Percentiles rank a stretch among this genome's conserved stretches.
phyloP scores from a whole-genome alignment of 2,888 invertebrate species.

The Prosopocoilus inquinatus region DNA sequence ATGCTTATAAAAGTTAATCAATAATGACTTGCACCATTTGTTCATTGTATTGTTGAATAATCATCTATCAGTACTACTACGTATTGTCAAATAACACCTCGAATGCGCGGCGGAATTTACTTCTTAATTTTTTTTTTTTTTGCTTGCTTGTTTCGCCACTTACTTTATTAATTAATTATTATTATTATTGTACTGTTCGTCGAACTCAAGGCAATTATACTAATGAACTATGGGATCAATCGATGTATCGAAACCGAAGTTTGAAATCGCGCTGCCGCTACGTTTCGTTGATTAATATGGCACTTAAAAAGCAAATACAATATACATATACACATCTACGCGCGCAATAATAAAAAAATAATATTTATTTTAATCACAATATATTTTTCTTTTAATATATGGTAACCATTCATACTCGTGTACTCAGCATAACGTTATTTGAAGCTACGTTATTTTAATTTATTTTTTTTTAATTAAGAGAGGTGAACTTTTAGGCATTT shows the following conservation, averaged over 20 bases:
- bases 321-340: background rate
- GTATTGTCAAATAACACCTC: conserved; percentile 53
- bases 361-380: conserved; percentile 2
- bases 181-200: conserved; percentile 46
- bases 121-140: background rate
- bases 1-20: conserved; percentile 45
- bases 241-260: conserved; percentile 43
- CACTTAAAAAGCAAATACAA: conserved; percentile 1
- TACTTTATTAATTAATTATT: conserved; percentile 13
- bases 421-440: too few species aligned
- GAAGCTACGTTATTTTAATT: too few species aligned
- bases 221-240: conserved; percentile 31
- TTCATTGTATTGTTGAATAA: conserved; percentile 49
- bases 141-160: conserved; percentile 26
- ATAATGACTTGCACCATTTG: conserved; percentile 51
- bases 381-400: background rate
- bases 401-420: background rate
- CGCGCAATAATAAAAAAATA: background rate
- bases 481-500: too few species aligned
- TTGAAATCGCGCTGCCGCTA: conserved; percentile 35
- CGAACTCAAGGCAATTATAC: conserved; percentile 43
- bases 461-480: too few species aligned
- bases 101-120: conserved; percentile 38
- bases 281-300: conserved; percentile 20
- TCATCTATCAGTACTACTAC: conserved; percentile 48